A percentile compares a stretch with the other conserved stretches of the same genome.
Evolutionary conservation across 2,797 vertebrate species (phyloP).

Genomic region (Taeniopygia guttata): DNA sequence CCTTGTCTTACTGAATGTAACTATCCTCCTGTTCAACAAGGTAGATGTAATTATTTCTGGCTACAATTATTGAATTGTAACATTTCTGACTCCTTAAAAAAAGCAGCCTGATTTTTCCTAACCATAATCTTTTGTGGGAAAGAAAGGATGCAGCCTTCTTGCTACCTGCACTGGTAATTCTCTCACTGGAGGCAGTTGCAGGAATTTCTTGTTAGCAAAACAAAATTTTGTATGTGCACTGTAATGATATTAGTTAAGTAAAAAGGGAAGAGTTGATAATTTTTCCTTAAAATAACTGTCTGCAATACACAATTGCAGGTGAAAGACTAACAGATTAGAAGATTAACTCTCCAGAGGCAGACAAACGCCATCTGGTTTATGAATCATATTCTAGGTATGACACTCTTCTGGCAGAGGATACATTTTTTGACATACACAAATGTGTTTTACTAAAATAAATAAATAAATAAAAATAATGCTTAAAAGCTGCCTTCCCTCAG

Average conservation of each 20-base stretch:
- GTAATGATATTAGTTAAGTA: not conserved
- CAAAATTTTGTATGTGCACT: not conserved
- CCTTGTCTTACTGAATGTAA: not conserved
- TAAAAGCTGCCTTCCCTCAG: not conserved
- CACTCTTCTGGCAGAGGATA: not conserved
- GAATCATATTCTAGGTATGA: not conserved
- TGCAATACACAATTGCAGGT: not conserved
- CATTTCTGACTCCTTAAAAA: not conserved
- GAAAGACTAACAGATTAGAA: not conserved
- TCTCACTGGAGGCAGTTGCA: rapidly evolving
- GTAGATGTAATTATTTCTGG: not conserved
- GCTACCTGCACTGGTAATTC: not conserved
- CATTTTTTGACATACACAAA: not conserved
- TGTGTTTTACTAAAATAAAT: not conserved
- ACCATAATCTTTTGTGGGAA: not conserved
- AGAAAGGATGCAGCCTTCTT: not conserved
- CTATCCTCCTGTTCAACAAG: not conserved
- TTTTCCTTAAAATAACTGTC: not conserved
- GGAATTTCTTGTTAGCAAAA: not conserved
- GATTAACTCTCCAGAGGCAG: not conserved
- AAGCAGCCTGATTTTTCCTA: not conserved
- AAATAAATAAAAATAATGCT: not conserved
- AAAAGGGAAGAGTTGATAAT: not conserved
- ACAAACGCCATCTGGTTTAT: not conserved
- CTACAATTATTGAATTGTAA: not conserved